These are phyloP conservation scores for Neocrepidodera transversa DNA, from an alignment of 2,888 invertebrate genomes.

Conservation along the genomic window DNA sequence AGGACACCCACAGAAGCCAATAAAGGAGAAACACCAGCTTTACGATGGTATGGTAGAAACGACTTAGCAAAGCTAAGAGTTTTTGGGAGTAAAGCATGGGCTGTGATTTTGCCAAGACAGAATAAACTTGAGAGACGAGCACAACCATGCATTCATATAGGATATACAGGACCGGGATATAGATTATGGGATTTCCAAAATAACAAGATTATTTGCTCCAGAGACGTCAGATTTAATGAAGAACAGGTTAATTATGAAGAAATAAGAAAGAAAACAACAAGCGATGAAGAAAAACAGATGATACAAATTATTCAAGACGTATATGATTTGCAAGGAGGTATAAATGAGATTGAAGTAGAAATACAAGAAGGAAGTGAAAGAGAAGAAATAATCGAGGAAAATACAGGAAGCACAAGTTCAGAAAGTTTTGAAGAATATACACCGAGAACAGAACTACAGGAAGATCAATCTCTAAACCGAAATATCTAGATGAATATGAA, in stretches of 20 bases:
- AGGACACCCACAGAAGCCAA: slow-evolving; percentile 37
- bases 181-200: slow-evolving; percentile 38
- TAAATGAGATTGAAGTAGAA: slow-evolving; percentile 16
- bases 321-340: slow-evolving; percentile 7
- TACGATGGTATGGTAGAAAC: slow-evolving; percentile 36
- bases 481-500: slow-evolving; percentile 29
- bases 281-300: too few species aligned
- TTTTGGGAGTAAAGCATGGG: slow-evolving; percentile 43
- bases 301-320: too few species aligned
- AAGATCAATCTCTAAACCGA: slow-evolving; percentile 29
- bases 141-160: slow-evolving; percentile 40
- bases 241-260: slow-evolving; percentile 25
- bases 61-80: slow-evolving; percentile 39
- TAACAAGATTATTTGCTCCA: slow-evolving; percentile 36
- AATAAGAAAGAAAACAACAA: slow-evolving; percentile 12
- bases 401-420: too few species aligned
- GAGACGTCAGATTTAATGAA: slow-evolving; percentile 43
- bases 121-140: slow-evolving; percentile 42
- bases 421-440: slow-evolving; percentile 15
- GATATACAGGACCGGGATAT: slow-evolving; percentile 41
- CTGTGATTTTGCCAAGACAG: slow-evolving; percentile 35
- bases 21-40: slow-evolving; percentile 32
- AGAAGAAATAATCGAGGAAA: too few species aligned
- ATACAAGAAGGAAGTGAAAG: too few species aligned
- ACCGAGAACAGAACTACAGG: slow-evolving; percentile 20